Percentiles rank a stretch among this genome's conserved stretches.
Conservation (phyloP, 2,888 invertebrate species). For the Platycnemis pennipes region DNA sequence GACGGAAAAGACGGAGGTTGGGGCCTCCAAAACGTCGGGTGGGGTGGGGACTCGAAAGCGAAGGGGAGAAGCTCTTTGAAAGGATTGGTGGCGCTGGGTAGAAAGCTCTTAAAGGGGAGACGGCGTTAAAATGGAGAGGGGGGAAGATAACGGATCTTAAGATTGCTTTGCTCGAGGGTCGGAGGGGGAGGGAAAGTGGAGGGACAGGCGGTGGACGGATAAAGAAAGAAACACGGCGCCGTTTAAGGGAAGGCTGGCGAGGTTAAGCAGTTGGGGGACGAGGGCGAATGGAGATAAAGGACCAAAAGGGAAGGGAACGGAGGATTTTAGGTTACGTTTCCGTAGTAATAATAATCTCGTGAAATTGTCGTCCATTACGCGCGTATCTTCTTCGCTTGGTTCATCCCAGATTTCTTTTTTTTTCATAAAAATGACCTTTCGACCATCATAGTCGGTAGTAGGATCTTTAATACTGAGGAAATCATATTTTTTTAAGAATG, state of each 20-base stretch:
- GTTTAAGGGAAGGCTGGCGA: neutral
- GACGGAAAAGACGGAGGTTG: neutral
- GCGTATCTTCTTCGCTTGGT: neutral
- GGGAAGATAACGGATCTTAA: constrained; percentile 13
- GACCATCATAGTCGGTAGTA: no score
- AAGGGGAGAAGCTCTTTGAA: neutral
- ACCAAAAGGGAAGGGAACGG: neutral
- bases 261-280: neutral
- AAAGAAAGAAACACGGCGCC: neutral
- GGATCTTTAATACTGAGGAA: no score
- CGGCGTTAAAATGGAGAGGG: neutral
- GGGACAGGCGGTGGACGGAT: neutral
- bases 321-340: neutral
- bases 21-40: neutral
- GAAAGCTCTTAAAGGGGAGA: constrained; percentile 8
- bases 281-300: neutral
- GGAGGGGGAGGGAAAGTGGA: neutral
- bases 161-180: neutral
- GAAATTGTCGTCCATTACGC: neutral
- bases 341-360: neutral
- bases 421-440: no score
- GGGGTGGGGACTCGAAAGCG: neutral
- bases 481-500: no score
- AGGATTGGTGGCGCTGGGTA: neutral
- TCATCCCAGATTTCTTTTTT: no score